Conservation (phyloP, 2,888 invertebrate genomes). For the Dynastes hyllus region DNA sequence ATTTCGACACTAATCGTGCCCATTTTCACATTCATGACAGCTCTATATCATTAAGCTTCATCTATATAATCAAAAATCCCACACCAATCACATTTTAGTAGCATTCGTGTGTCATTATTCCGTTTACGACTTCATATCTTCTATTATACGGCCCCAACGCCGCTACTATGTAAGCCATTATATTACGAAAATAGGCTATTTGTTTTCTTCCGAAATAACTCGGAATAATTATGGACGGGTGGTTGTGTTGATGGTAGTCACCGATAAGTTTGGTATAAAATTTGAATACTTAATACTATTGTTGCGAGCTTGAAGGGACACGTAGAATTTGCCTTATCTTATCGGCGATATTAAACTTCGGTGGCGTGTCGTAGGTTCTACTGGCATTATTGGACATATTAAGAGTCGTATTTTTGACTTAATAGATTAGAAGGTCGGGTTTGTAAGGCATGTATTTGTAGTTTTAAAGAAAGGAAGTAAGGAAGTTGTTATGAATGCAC, state of each 20-base stretch:
- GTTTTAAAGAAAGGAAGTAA: not conserved
- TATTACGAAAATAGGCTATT: constrained; percentile 23
- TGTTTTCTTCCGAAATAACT: constrained; percentile 15
- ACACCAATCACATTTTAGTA: no score
- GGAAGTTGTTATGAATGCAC: not conserved
- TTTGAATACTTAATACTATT: constrained; percentile 37
- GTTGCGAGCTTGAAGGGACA: constrained; percentile 5
- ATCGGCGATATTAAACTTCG: constrained; percentile 9
- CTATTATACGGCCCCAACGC: not conserved
- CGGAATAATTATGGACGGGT: constrained; percentile 30
- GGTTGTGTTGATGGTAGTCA: constrained; percentile 21
- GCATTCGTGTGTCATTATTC: not conserved
- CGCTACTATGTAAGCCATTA: not conserved
- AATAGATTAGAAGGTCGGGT: not conserved
- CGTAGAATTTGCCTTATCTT: constrained; percentile 23
- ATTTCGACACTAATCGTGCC: no score
- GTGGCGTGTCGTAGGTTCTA: not conserved
- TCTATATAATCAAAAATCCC: no score
- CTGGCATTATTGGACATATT: not conserved
- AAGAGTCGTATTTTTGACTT: not conserved
- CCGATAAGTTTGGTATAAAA: constrained; percentile 44
- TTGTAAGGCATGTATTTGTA: not conserved
- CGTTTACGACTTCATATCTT: constrained; percentile 17
- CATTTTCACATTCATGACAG: no score
- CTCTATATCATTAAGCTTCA: no score